phyloP scores from a whole-genome alignment of 2,888 invertebrate species.

The Gortyna flavago region DNA sequence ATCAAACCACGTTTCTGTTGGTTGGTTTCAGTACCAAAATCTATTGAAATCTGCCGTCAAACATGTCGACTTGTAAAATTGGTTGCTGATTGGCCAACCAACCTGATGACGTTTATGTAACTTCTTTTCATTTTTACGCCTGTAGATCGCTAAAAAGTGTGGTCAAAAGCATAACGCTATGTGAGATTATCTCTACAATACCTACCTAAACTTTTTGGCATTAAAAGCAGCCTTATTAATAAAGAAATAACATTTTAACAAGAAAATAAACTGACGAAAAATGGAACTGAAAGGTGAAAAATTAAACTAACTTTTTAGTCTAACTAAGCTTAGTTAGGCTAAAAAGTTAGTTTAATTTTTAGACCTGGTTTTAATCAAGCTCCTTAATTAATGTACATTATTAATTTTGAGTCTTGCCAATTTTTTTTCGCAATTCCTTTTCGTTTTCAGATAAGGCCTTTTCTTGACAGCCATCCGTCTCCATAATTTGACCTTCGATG shows the following conservation, averaged over 20 bases:
- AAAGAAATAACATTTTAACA: too few species aligned
- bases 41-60: neutral
- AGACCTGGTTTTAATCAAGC: too few species aligned
- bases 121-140: neutral
- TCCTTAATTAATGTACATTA: too few species aligned
- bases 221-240: too few species aligned
- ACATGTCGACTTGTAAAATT: neutral
- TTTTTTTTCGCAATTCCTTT: neutral
- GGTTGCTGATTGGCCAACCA: neutral
- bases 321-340: too few species aligned
- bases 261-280: neutral
- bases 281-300: too few species aligned
- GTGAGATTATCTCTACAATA: neutral
- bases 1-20: neutral
- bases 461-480: neutral
- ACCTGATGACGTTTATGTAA: neutral
- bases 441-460: neutral
- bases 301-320: too few species aligned
- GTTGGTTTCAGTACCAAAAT: neutral
- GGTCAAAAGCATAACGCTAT: neutral
- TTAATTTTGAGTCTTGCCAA: too few species aligned
- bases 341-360: too few species aligned
- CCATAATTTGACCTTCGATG: neutral
- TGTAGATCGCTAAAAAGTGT: too few species aligned
- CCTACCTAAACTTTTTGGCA: neutral